phyloP scores from a whole-genome alignment of 2,113 vertebrate genomes.

The Polypterus senegalus region DNA sequence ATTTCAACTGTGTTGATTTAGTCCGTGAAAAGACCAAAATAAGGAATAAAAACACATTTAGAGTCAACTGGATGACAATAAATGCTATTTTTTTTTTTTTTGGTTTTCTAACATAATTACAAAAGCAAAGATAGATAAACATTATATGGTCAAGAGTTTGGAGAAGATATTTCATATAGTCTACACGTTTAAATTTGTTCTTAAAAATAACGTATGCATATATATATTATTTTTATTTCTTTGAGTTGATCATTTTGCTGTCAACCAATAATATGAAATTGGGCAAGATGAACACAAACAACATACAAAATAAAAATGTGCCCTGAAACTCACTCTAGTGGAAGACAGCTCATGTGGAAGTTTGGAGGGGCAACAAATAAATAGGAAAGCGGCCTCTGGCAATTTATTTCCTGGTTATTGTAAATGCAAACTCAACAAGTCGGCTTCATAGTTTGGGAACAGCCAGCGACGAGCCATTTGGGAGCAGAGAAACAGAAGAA shows the following conservation, averaged over 20 bases:
- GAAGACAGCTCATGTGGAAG: constrained; percentile 73
- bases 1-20: constrained; percentile 40
- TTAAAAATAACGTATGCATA: constrained; percentile 4
- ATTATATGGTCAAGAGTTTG: too few species aligned
- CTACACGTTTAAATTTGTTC: constrained; percentile 9
- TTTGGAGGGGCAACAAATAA: constrained; percentile 51
- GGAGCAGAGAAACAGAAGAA: constrained; percentile 35
- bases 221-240: too few species aligned
- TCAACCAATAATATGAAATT: neutral
- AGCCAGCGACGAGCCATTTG: constrained; percentile 30
- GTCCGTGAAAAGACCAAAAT: constrained; percentile 79
- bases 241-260: constrained; percentile 17
- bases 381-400: constrained; percentile 17
- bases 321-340: constrained; percentile 49
- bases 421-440: constrained; percentile 20
- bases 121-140: too few species aligned
- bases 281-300: constrained; percentile 22
- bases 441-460: neutral
- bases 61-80: constrained; percentile 47
- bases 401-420: constrained; percentile 20
- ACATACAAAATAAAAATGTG: constrained; percentile 45
- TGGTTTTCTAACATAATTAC: neutral
- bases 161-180: too few species aligned
- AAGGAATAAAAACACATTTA: constrained; percentile 83
- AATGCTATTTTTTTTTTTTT: constrained; percentile 32